Percentiles rank a stretch among this genome's conserved stretches.
These are phyloP conservation scores for Sapayoa aenigma DNA, from an alignment of 2,113 vertebrate species.

Conservation along the genomic window DNA sequence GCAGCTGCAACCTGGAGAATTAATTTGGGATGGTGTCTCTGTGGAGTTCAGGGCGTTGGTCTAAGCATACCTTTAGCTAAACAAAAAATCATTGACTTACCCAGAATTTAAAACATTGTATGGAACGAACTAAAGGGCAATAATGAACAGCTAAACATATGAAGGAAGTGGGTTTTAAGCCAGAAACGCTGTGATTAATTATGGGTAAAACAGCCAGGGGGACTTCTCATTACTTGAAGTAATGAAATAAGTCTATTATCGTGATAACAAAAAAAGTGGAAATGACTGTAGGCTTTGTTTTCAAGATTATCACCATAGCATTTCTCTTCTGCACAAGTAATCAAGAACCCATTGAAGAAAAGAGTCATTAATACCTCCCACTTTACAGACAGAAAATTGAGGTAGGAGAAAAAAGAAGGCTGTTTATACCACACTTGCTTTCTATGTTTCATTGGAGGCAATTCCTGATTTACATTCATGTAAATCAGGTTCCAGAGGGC, in stretches of 20 bases:
- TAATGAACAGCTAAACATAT: conserved; percentile 54
- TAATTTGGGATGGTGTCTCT: conserved; percentile 68
- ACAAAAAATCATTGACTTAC: conserved; percentile 54
- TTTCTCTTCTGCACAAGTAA: conserved; percentile 37
- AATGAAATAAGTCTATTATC: conserved; percentile 25
- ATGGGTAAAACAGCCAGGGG: conserved; percentile 59
- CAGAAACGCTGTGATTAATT: conserved; percentile 64
- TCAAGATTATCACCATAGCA: conserved; percentile 34
- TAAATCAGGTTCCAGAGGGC: neutral
- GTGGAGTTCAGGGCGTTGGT: conserved; percentile 65
- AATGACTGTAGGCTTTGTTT: conserved; percentile 25
- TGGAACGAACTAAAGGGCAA: conserved; percentile 48
- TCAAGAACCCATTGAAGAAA: conserved; percentile 5
- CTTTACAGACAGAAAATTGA: neutral
- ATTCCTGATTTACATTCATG: neutral
- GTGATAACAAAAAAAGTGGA: conserved; percentile 30
- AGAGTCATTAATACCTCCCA: neutral
- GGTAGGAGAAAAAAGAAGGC: neutral
- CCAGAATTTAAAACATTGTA: conserved; percentile 46
- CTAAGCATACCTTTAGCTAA: conserved; percentile 61
- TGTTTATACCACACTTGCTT: neutral
- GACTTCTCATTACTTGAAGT: conserved; percentile 49
- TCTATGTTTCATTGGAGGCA: neutral
- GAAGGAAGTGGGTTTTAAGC: conserved; percentile 59
- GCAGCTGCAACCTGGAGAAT: conserved; percentile 74